Conservation (phyloP, 1,140 invertebrate genomes). For the Galendromus occidentalis region DNA sequence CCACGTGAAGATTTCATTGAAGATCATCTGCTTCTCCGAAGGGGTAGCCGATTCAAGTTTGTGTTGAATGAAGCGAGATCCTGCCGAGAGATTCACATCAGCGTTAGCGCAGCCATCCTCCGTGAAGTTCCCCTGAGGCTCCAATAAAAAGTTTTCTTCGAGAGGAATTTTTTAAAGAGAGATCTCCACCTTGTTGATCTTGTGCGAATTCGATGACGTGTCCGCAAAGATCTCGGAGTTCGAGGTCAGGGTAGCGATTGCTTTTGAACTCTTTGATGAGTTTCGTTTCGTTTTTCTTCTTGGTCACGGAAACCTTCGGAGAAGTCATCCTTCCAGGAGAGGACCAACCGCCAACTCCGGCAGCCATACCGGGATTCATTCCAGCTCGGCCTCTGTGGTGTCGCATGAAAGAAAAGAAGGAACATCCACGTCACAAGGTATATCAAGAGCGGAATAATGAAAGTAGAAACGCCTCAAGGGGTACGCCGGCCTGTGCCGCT, state of each 20-base stretch:
- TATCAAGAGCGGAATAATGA: too few species aligned
- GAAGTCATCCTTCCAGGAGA: constrained; percentile 7
- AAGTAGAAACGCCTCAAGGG: too few species aligned
- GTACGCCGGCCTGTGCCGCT: too few species aligned
- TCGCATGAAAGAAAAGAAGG: too few species aligned
- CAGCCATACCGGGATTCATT: neutral
- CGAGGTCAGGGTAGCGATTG: constrained; percentile 6
- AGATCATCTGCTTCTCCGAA: constrained; percentile 10
- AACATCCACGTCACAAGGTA: too few species aligned
- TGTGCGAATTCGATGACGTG: constrained; percentile 9
- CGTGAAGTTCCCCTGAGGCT: too few species aligned
- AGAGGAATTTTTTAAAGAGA: too few species aligned
- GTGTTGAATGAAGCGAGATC: constrained; percentile 5
- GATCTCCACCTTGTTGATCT: neutral
- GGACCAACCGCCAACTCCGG: constrained; percentile 5
- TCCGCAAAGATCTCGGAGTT: constrained; percentile 2
- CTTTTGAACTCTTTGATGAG: constrained; percentile 12
- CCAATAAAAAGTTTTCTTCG: too few species aligned
- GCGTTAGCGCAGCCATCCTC: too few species aligned
- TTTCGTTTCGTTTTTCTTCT: constrained; percentile 11
- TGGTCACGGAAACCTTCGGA: constrained; percentile 5
- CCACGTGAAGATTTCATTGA: constrained; percentile 10
- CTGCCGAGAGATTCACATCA: neutral
- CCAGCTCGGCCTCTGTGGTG: neutral
- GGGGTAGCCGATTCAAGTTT: constrained; percentile 5